These are phyloP conservation scores for Hyppa rectilinea DNA, from an alignment of 2,888 invertebrate genomes.

Conservation along the genomic window DNA sequence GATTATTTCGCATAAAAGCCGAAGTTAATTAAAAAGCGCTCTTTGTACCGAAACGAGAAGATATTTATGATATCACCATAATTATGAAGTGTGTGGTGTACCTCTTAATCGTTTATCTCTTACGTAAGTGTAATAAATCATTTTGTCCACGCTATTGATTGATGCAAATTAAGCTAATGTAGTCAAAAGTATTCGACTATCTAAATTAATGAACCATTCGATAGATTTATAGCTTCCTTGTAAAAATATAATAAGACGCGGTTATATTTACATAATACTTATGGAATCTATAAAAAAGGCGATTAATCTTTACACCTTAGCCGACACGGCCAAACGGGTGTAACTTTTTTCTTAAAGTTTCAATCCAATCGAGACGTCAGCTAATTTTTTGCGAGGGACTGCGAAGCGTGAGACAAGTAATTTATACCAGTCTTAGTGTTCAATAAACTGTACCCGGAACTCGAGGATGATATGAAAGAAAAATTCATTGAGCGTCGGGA, in stretches of 20 bases:
- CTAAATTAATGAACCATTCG: conserved; percentile 56
- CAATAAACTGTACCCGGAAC: conserved; percentile 70
- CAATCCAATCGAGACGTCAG: conserved; percentile 27
- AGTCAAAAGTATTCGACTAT: conserved; percentile 59
- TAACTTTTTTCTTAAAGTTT: conserved; percentile 40
- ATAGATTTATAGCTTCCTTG: conserved; percentile 64
- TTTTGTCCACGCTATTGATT: conserved; percentile 51
- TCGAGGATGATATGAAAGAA: conserved; percentile 65
- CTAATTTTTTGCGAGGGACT: conserved; percentile 53
- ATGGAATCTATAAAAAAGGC: conserved; percentile 46
- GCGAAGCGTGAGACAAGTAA: conserved; percentile 61
- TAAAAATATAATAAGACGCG: conserved; percentile 57
- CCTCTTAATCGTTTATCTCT: conserved; percentile 35
- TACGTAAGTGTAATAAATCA: conserved; percentile 52
- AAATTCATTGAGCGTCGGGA: conserved; percentile 64
- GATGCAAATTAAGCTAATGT: conserved; percentile 61
- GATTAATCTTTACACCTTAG: conserved; percentile 53
- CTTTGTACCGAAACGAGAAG: conserved; percentile 1
- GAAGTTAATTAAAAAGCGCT: conserved; percentile 43
- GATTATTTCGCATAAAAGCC: conserved; percentile 39
- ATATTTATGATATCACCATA: conserved; percentile 7
- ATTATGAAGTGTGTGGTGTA: neutral
- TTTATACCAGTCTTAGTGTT: conserved; percentile 55
- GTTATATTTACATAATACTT: conserved; percentile 45
- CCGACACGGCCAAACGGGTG: conserved; percentile 47